A percentile compares a stretch with the other conserved stretches of the same genome.
Evolutionary conservation across 2,797 vertebrate species (phyloP).

Genomic region (Otus scops): DNA sequence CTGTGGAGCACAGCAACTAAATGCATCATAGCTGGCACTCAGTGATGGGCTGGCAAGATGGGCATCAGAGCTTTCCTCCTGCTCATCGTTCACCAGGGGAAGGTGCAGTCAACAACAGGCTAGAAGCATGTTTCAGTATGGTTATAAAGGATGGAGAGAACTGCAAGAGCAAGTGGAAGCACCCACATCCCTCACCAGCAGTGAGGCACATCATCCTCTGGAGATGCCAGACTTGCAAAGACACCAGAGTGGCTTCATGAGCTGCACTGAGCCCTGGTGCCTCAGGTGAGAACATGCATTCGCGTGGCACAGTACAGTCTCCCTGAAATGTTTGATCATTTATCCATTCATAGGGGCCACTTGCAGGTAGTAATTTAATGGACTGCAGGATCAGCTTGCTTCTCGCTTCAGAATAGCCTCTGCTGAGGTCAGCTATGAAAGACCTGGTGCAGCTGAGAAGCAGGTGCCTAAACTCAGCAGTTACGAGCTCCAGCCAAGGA

Average conservation of each 20-base stretch:
- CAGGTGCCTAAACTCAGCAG: not conserved
- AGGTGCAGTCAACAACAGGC: not conserved
- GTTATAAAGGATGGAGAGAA: not conserved
- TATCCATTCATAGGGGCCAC: not conserved
- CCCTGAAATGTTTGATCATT: not conserved
- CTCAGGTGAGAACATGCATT: not conserved
- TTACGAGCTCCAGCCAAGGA: not conserved
- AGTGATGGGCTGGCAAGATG: not conserved
- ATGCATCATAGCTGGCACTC: not conserved
- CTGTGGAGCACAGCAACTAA: not conserved
- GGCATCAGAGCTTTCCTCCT: not conserved
- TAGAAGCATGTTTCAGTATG: not conserved
- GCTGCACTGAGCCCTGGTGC: not conserved
- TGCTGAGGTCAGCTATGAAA: not conserved
- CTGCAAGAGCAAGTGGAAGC: not conserved
- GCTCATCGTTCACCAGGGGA: not conserved
- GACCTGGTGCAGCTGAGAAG: not conserved
- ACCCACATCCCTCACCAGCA: not conserved
- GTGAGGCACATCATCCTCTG: not conserved
- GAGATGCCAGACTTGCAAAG: not conserved
- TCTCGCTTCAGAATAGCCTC: not conserved
- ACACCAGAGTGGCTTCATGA: not conserved
- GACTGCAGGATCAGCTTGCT: not conserved
- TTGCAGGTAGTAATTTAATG: not conserved
- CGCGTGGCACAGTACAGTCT: not conserved